phyloP scores from a whole-genome alignment of 2,797 vertebrate genomes.

The Hydrocynus forskahlii region DNA sequence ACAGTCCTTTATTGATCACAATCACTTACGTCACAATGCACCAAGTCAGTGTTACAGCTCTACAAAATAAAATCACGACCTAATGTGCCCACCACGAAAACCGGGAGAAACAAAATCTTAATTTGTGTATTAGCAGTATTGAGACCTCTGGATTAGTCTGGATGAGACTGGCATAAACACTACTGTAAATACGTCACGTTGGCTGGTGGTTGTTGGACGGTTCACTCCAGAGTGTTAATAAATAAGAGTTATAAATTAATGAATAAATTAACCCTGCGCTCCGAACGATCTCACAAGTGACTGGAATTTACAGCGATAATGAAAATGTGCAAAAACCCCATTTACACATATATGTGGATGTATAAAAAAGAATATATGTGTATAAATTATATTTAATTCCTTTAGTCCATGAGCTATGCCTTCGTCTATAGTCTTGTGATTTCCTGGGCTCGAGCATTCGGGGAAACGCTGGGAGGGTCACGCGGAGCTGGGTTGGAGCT shows the following conservation, averaged over 20 bases:
- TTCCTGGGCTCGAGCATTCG: conserved; percentile 80
- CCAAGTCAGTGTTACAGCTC: conserved; percentile 77
- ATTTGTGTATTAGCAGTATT: neutral
- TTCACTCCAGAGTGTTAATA: conserved; percentile 18
- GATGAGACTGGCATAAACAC: conserved; percentile 1
- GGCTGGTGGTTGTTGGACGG: neutral
- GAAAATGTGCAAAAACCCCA: conserved; percentile 60
- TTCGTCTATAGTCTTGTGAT: conserved; percentile 80
- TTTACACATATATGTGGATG: neutral
- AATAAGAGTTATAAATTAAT: conserved; percentile 37
- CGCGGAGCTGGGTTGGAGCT: conserved; percentile 47
- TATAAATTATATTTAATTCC: neutral
- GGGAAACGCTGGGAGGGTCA: conserved; percentile 61
- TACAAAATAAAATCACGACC: conserved; percentile 77
- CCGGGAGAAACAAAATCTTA: conserved; percentile 47
- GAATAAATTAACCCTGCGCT: conserved; percentile 75
- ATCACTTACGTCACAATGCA: conserved; percentile 80
- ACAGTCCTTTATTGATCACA: conserved; percentile 84
- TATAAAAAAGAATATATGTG: conserved; percentile 17
- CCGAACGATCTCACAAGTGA: conserved; percentile 71
- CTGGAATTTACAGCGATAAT: conserved; percentile 58
- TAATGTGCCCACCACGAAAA: conserved; percentile 65
- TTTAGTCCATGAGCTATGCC: conserved; percentile 53
- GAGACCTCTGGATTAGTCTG: neutral
- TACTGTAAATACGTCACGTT: neutral